These are phyloP conservation scores for Crypturellus tataupa DNA, from an alignment of 2,797 vertebrate genomes.

Conservation along the genomic window DNA sequence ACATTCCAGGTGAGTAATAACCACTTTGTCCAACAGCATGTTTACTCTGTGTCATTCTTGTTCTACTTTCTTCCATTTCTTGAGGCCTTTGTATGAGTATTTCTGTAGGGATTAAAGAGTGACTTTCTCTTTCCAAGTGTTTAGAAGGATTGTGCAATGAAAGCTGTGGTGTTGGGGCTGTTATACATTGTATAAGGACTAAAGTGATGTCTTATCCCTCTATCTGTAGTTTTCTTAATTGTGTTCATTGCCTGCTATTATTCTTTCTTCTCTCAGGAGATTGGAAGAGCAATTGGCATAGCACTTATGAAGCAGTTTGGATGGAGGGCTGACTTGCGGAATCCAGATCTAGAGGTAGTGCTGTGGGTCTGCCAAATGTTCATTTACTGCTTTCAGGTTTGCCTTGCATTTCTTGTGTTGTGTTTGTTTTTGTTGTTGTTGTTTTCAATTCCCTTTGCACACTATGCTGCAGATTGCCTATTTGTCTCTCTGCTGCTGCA, in stretches of 20 bases:
- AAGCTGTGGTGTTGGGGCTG: not conserved
- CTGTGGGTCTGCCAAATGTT: not conserved
- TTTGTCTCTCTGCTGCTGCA: not conserved
- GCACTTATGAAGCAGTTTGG: constrained; percentile 85
- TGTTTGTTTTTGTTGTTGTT: not conserved
- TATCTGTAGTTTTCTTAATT: not conserved
- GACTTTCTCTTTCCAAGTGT: not conserved
- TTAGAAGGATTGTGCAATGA: not conserved
- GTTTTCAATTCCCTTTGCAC: not conserved
- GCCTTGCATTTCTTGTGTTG: not conserved
- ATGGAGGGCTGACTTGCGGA: constrained; percentile 89
- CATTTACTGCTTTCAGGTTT: not conserved
- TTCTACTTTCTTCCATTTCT: not conserved
- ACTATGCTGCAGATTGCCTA: accelerated
- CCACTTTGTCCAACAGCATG: not conserved
- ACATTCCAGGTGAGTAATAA: accelerated
- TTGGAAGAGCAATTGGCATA: constrained; percentile 86
- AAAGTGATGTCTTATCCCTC: not conserved
- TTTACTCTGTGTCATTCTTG: not conserved
- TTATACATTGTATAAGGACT: not conserved
- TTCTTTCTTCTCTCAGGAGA: constrained; percentile 80
- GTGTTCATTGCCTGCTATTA: not conserved
- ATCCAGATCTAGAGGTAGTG: constrained; percentile 89
- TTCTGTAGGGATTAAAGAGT: not conserved
- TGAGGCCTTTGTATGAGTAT: not conserved